Percentiles rank a stretch among this genome's conserved stretches.
These are phyloP conservation scores for Belonocnema kinseyi DNA, from an alignment of 1,140 invertebrate species.

Conservation along the genomic window DNA sequence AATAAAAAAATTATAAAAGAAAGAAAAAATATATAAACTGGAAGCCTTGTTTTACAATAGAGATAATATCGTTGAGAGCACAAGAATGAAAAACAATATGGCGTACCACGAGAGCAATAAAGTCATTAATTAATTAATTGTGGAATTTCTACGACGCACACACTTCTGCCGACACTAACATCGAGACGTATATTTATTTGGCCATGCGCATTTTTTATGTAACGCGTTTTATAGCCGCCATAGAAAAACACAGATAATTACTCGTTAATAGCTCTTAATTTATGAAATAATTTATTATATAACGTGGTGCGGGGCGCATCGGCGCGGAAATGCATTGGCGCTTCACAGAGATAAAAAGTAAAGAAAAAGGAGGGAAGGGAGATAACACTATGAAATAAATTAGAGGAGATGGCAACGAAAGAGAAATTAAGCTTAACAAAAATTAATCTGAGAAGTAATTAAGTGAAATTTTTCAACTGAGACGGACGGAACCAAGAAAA, in stretches of 20 bases:
- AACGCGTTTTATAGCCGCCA: constrained; percentile 35
- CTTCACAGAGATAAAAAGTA: neutral
- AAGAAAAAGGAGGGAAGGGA: neutral
- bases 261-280: constrained; percentile 65
- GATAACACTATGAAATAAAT: too few species aligned
- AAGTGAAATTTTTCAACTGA: too few species aligned
- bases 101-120: constrained; percentile 22
- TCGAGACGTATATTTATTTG: constrained; percentile 30
- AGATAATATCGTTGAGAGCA: neutral
- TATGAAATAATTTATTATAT: constrained; percentile 66
- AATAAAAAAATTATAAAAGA: too few species aligned
- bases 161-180: constrained; percentile 10
- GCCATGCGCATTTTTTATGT: constrained; percentile 21
- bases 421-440: too few species aligned
- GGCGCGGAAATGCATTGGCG: constrained; percentile 29
- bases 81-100: constrained; percentile 30
- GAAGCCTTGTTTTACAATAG: constrained; percentile 8
- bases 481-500: too few species aligned
- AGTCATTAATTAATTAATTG: constrained; percentile 49
- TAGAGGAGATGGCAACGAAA: too few species aligned
- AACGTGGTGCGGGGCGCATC: constrained; percentile 41
- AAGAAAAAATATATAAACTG: too few species aligned
- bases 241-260: constrained; percentile 64
- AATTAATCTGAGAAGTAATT: too few species aligned
- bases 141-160: constrained; percentile 28